Evolutionary conservation across 1,140 invertebrate species (phyloP).

Genomic region (Papilio xuthus): DNA sequence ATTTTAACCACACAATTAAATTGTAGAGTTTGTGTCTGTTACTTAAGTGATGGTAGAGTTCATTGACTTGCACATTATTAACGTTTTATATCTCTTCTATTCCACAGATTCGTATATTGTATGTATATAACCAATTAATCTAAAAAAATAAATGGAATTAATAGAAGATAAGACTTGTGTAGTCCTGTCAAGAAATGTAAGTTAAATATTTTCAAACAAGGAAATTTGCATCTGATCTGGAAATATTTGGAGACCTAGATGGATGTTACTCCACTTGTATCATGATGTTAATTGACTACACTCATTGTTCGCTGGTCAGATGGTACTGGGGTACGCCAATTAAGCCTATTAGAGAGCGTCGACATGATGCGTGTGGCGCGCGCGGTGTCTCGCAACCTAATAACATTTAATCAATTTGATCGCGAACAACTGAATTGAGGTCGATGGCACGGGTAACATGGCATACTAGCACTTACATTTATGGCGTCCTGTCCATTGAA

Average conservation of each 20-base stretch:
- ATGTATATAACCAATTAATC: no score
- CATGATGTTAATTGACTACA: slow-evolving; percentile 12
- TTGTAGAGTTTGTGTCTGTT: not conserved
- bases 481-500: not conserved
- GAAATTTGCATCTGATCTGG: not conserved
- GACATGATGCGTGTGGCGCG: slow-evolving; percentile 48
- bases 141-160: no score
- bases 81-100: not conserved
- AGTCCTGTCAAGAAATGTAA: no score
- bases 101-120: not conserved
- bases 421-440: slow-evolving; percentile 56
- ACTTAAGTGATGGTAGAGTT: not conserved
- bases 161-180: no score
- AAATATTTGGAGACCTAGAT: not conserved
- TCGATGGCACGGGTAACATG: slow-evolving; percentile 53
- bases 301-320: slow-evolving; percentile 13
- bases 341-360: slow-evolving; percentile 72
- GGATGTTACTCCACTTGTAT: not conserved
- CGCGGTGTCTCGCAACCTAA: slow-evolving; percentile 62
- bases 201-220: no score
- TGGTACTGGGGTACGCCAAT: slow-evolving; percentile 46
- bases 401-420: slow-evolving; percentile 72
- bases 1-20: not conserved
- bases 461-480: not conserved
- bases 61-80: not conserved